These are phyloP conservation scores for Valencia hispanica DNA, from an alignment of 2,797 vertebrate species.

Conservation along the genomic window DNA sequence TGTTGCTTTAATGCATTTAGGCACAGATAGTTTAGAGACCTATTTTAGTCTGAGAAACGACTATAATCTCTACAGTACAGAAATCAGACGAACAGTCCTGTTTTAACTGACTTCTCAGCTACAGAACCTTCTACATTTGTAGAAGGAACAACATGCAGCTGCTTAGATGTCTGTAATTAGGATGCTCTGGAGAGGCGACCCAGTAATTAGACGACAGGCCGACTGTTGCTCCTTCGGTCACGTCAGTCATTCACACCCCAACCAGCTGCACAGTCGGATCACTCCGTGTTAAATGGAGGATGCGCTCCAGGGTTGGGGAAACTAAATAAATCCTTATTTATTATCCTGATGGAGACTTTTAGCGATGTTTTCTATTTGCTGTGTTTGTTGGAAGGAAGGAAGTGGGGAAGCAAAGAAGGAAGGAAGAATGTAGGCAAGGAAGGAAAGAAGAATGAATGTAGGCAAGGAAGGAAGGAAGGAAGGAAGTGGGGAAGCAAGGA, in stretches of 20 bases:
- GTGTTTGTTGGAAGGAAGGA: not conserved
- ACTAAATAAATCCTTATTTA: not conserved
- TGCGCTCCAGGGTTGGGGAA: not conserved
- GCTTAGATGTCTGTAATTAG: slow-evolving; percentile 68
- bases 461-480: not conserved
- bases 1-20: not conserved
- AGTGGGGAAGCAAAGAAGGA: not conserved
- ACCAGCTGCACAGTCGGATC: slow-evolving; percentile 56
- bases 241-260: slow-evolving; percentile 50
- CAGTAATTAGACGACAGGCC: slow-evolving; percentile 72
- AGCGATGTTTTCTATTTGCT: not conserved
- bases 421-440: not conserved
- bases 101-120: slow-evolving; percentile 36
- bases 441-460: too few species aligned
- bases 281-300: not conserved
- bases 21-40: not conserved
- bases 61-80: not conserved
- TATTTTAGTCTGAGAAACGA: not conserved
- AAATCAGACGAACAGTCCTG: slow-evolving; percentile 14
- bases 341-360: not conserved
- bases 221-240: slow-evolving; percentile 51
- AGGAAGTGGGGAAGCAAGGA: not conserved
- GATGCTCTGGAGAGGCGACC: slow-evolving; percentile 55
- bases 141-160: slow-evolving; percentile 62
- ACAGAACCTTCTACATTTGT: slow-evolving; percentile 20